Conservation (phyloP, 2,888 invertebrate species). For the Stenichneumon culpator region DNA sequence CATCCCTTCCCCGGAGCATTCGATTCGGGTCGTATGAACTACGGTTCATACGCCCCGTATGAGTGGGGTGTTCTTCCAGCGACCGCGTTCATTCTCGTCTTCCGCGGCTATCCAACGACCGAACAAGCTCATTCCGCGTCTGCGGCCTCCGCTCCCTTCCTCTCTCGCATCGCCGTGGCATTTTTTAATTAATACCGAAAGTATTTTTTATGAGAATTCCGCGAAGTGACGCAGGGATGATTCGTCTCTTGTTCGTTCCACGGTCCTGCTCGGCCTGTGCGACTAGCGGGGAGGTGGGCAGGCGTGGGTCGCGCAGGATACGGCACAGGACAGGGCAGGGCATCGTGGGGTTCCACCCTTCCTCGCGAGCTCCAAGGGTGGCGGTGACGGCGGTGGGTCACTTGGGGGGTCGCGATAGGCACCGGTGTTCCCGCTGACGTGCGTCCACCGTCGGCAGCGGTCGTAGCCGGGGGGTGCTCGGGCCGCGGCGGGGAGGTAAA, state of each 20-base stretch:
- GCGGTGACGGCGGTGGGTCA: slow-evolving; percentile 32
- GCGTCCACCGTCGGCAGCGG: slow-evolving; percentile 30
- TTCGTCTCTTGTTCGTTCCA: slow-evolving; percentile 71
- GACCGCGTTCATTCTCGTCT: neutral
- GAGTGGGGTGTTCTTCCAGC: neutral
- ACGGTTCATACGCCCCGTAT: no score
- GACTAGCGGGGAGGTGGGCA: slow-evolving; percentile 7
- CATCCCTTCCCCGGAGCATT: neutral
- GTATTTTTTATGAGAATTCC: slow-evolving; percentile 81
- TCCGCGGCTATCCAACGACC: neutral
- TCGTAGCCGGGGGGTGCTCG: slow-evolving; percentile 58
- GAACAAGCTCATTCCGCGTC: neutral
- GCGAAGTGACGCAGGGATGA: slow-evolving; percentile 51
- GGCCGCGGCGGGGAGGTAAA: slow-evolving; percentile 77
- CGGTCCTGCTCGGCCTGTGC: slow-evolving; percentile 57
- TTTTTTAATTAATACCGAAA: slow-evolving; percentile 81
- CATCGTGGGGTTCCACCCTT: slow-evolving; percentile 49
- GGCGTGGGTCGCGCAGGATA: slow-evolving; percentile 19
- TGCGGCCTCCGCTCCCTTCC: slow-evolving; percentile 6
- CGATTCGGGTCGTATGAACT: neutral
- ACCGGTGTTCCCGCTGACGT: slow-evolving; percentile 52
- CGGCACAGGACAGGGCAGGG: slow-evolving; percentile 1
- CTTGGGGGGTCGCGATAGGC: slow-evolving; percentile 43
- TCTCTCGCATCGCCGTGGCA: slow-evolving; percentile 70
- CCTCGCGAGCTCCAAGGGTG: slow-evolving; percentile 49